Base-by-base conservation (phyloP, 1,140 invertebrate species). In the Caerostris darwini region DNA sequence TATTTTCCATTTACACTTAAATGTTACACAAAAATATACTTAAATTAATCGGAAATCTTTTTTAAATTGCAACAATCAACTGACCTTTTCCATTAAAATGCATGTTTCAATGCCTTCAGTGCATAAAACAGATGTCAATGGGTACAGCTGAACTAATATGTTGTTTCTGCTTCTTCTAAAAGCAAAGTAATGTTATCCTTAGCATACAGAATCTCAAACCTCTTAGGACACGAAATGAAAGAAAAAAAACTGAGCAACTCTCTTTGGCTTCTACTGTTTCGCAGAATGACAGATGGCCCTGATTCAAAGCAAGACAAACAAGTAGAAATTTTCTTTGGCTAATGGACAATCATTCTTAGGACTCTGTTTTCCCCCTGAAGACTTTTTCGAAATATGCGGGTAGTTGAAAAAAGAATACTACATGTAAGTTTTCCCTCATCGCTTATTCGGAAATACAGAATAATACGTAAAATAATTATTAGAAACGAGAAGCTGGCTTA, bases 121-220 rank as follows among this genome's bases (percentile, higher is more conserved):
- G 34, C 34, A 1, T 34, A 34, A 34, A 34, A 34, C 34, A 34
- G 34, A 34, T 34, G 34, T 34, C 34, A 34, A 2, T 34, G 34
- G 34, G 34, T 34, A 71, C 7, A 50, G 34, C 5, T 50, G 19
- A 71, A 34, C 34, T 34, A 4, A 71, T 34, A 71, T 6, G 7
- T 34, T 71, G 50, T 19, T 83, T 54, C 53, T 17, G 53, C 53
- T 14, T 56, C 81, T 83, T 54, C 81, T 83, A 83, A 83, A 83
- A 83, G 81, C 81, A 83, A 56, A 83, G 19, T 56, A 83, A 56
- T 83, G 81, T 83, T 34, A 57, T 5, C 54, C n/a, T 57, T 83
- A 57, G 81, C 81, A 56, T 50, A 71, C 19, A 34, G 7, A 50
- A n/a, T 83, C 81, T 17, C 6, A 17, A 83, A 57, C 53, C 53